phyloP scores from a whole-genome alignment of 2,113 vertebrate species.

The Trematomus loennbergii region DNA sequence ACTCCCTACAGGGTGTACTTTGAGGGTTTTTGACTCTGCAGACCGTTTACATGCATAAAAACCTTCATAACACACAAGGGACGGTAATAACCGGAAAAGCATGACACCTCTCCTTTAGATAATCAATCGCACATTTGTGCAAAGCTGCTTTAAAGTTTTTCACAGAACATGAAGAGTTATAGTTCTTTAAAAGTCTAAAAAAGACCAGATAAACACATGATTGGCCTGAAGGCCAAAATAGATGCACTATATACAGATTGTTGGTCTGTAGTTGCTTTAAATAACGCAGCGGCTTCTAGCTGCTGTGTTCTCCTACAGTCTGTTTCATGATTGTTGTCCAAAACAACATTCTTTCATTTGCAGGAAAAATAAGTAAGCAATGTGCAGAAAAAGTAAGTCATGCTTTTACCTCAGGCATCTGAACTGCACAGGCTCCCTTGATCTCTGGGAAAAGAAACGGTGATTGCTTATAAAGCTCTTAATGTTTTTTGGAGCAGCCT shows the following conservation, averaged over 20 bases:
- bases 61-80: too few species aligned
- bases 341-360: background rate
- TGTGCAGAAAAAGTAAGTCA: background rate
- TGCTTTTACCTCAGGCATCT: background rate
- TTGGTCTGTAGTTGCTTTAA: background rate
- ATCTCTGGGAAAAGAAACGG: background rate
- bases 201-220: background rate
- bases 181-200: background rate
- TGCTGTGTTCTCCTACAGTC: background rate
- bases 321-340: background rate
- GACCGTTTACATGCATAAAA: too few species aligned
- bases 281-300: too few species aligned
- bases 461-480: background rate
- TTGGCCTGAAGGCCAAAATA: background rate
- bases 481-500: background rate
- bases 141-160: background rate
- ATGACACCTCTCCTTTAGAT: too few species aligned
- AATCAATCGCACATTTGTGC: background rate
- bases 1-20: too few species aligned
- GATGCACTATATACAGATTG: background rate
- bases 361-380: background rate
- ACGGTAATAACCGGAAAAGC: too few species aligned
- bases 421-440: background rate
- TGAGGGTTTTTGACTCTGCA: too few species aligned
- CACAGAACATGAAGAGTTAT: background rate